phyloP scores from a whole-genome alignment of 2,888 invertebrate species.

The Eucriotettix oculatus region DNA sequence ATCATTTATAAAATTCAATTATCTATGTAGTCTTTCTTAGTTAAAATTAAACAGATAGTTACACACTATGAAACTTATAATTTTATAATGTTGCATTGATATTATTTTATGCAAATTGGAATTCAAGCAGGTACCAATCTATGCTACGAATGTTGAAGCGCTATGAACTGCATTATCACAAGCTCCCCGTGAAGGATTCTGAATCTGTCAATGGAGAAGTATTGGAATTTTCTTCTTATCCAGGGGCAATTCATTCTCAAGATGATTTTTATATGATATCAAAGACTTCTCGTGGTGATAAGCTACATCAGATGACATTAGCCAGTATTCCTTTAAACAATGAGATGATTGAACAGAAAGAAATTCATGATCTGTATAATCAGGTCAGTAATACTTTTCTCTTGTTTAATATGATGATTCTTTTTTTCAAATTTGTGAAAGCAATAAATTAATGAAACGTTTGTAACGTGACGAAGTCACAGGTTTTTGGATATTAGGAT shows the following conservation, averaged over 20 bases:
- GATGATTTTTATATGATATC: slow-evolving; percentile 64
- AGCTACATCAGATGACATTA: slow-evolving; percentile 38
- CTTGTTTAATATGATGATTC: neutral
- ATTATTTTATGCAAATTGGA: neutral
- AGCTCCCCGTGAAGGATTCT: slow-evolving; percentile 28
- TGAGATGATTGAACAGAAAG: slow-evolving; percentile 52
- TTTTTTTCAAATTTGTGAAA: neutral
- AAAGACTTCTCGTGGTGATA: slow-evolving; percentile 21
- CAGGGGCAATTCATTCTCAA: slow-evolving; percentile 62
- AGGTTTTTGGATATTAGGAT: no score
- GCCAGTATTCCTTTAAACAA: slow-evolving; percentile 66
- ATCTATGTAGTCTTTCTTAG: no score
- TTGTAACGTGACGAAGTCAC: no score
- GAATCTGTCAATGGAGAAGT: slow-evolving; percentile 45
- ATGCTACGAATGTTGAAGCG: slow-evolving; percentile 75
- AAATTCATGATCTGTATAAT: slow-evolving; percentile 42
- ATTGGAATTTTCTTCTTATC: slow-evolving; percentile 68
- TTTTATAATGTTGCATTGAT: no score
- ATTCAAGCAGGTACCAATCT: slow-evolving; percentile 41
- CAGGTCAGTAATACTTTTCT: slow-evolving; percentile 26
- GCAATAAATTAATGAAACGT: neutral
- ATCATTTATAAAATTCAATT: no score
- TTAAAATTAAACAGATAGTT: no score
- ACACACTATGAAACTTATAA: no score
- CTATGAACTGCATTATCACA: slow-evolving; percentile 63